Evolutionary conservation across 2,888 invertebrate genomes (phyloP), one percentile per base, ranked within the genome.

Genomic region (Spicauda simplicius): DNA sequence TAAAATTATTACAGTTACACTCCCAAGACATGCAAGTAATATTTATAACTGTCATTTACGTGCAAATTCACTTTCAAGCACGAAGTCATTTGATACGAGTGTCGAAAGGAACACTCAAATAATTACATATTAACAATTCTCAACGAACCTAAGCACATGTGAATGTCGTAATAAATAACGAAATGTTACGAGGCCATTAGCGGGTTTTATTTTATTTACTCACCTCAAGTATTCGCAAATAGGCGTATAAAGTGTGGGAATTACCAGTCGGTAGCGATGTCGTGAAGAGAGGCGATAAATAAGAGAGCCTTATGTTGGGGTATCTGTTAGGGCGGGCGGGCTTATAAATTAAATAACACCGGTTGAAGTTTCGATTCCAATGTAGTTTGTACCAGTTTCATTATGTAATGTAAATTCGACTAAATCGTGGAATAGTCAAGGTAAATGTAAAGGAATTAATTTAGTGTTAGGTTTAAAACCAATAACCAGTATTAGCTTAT

Each of bases 131-230:
- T 57, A 68, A 63, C 58, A 59, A 59, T 59, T 48, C 63, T 14
- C 58, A 55, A n/a, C 53, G 53, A 63, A 33, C 48, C 63, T 63
- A 59, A 59, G 53, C 53, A 65, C 65, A 65, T 30, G 45, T 30
- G 64, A 64, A 65, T 58, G 64, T 74, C 72, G 73, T 76, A 77
- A 83, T 87, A 84, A 83, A 85, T 84, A 85, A 82, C 77, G 79
- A 80, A 82, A 82, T 80, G 80, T 81, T 80, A 85, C 81, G 82
- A 78, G 75, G 72, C 83, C 81, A 83, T 87, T 86, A 86, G 81
- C 74, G 75, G 83, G 78, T 83, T 86, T 88, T 85, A 88, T 87
- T 88, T 88, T 87, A 87, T 87, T 87, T 86, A 85, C 84, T 79
- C 83, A 82, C 81, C 83, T 86, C 80, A 81, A 82, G 78, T 81